Evolutionary conservation across 2,888 invertebrate genomes (phyloP), one percentile per base, ranked within the genome.

Genomic region (Drosophila koepferae): DNA sequence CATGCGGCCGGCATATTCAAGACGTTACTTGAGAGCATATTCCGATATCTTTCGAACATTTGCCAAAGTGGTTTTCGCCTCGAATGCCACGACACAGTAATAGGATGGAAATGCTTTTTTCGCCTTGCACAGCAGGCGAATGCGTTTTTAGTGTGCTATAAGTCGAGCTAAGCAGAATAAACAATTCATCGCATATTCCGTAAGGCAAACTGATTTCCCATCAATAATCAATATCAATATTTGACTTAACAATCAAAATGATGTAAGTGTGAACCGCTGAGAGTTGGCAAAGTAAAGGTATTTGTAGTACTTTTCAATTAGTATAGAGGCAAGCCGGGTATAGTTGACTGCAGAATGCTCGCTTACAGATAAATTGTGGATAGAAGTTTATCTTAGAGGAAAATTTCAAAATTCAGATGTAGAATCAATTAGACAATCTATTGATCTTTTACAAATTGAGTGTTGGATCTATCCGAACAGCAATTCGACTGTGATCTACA

Each of bases 11-110:
- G 44, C 10, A 28, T 28, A 28, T 5, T 6, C 28, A 6, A 48
- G 48, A 1, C 44, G 44, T 8, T 53, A 54, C n/a, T 36, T 31
- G 53, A 34, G n/a, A 54, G 43, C 41, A 54, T 48, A 72, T 41
- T 53, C 34, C 4, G 53, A 20, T 44, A 41, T 31, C 55, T 14
- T 9, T 10, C n/a, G 41, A 43, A 43, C 56, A 56, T 34, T 56
- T 56, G 43, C 18, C 56, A 28, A 18, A 31, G 31, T 43, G 40
- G 54, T 54, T 40, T 54, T 23, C 40, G 38, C 54, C 3, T 40
- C 38, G 23, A 23, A n/a, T 40, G 38, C 9, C 23, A 28, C 54
- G n/a, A 5, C 34, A 8, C 54, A 16, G 38, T 38, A 20, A 41
- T 23, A 8, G 14, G 14, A 56, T 56, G 41, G 31, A 56, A 56